Evolutionary conservation across 2,797 vertebrate genomes (phyloP).

Genomic region (Apogon talboti): DNA sequence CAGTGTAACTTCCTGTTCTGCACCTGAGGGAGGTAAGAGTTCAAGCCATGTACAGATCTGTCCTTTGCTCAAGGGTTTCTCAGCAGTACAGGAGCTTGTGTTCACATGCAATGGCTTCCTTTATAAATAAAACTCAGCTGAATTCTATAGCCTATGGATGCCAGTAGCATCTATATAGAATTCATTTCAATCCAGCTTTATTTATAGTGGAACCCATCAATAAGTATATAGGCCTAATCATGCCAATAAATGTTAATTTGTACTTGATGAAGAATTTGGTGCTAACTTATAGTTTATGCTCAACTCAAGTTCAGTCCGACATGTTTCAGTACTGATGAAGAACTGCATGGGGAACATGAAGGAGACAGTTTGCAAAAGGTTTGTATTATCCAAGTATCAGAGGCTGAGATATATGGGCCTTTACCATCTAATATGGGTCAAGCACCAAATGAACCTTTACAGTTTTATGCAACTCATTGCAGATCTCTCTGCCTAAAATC

Average conservation of each 20-base stretch:
- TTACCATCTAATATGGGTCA: not conserved
- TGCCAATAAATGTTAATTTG: no score
- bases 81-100: constrained; percentile 6
- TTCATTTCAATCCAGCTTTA: no score
- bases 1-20: not conserved
- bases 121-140: no score
- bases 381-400: not conserved
- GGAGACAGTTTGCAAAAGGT: not conserved
- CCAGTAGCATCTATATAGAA: no score
- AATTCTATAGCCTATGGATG: no score
- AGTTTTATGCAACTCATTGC: not conserved
- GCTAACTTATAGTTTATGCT: not conserved
- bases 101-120: no score
- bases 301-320: not conserved
- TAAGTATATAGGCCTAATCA: no score
- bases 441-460: not conserved
- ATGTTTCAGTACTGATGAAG: no score
- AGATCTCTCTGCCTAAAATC: not conserved
- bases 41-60: no score
- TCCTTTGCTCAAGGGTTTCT: not conserved
- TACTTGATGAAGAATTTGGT: not conserved
- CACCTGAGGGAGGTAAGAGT: not conserved
- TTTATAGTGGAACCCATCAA: no score
- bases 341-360: not conserved
- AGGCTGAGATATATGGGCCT: not conserved